Base-by-base conservation (phyloP, 2,797 vertebrate genomes). In the Numenius phaeopus region DNA sequence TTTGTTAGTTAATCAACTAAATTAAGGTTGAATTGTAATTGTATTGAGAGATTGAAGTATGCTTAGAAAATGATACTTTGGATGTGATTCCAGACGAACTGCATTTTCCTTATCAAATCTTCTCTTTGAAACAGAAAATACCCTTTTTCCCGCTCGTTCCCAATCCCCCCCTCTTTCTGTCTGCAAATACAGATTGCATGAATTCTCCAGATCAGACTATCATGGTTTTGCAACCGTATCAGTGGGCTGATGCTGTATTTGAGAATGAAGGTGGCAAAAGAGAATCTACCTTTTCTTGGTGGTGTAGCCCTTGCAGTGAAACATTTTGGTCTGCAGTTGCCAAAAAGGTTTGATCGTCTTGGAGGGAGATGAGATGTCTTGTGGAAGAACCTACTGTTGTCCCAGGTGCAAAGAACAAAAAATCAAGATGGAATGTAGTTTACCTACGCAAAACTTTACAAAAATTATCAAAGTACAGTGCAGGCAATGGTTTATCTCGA, bases 131-230 rank as follows among this genome's bases (percentile, higher is more conserved):
- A 47, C 4, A 61, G 40, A 72, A 89, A 21, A 14, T 21, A 29
- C 12, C 3, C 2, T 42, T 4, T 40, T 62, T 40, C 18, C 12
- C 11, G 29, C 18, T 11, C 10, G 3, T 7, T 4, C 3, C 4
- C 19, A 54, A 18, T 6, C 3, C 5, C 2, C 2, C 57, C n/a
- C 23, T 77, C 24, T 40, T 89, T 69, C 34, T 82, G 4, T 49
- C 14, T 65, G n/a, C 39, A 59, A 57, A 70, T 73, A 39, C 6
- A n/a, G 44, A 44, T 16, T 75, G 26, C 21, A 21, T 69, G 15
- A 42, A 77, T 82, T 91, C 27, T 79, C 46, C 40, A 34, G 22
- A 32, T 65, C 7, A 75, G 32, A 42, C 26, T 81, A 0, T 29
- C 9, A 2, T 11, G 32, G 26, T 46, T 92, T 91, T 71, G 32